A percentile compares a stretch with the other conserved stretches of the same genome.
Conservation (phyloP, 2,113 vertebrate species). For the Gracilinanus agilis region DNA sequence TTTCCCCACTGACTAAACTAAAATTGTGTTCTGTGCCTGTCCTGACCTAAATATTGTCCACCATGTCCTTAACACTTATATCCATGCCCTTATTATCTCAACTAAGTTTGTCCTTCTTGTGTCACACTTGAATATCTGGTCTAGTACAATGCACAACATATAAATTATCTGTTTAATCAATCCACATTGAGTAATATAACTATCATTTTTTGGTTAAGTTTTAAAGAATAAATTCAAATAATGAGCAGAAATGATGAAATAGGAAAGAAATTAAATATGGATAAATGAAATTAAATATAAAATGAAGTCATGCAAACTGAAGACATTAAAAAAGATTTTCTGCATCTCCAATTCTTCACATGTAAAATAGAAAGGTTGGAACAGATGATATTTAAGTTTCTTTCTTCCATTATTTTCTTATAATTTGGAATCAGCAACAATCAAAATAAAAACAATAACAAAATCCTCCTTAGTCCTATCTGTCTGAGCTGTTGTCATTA, state of each 20-base stretch:
- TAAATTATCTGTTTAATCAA: neutral
- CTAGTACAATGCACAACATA: neutral
- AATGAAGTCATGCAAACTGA: neutral
- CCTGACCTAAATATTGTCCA: neutral
- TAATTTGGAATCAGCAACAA: neutral
- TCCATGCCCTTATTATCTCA: neutral
- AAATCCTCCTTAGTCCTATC: neutral
- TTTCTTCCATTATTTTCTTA: neutral
- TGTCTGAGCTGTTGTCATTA: neutral
- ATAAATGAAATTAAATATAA: neutral
- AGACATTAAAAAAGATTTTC: neutral
- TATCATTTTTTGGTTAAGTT: neutral
- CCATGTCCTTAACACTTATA: neutral
- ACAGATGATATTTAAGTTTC: neutral
- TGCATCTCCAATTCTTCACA: neutral
- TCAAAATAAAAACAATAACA: neutral
- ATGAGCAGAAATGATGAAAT: neutral
- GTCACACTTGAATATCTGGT: neutral
- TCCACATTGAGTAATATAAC: neutral
- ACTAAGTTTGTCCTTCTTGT: neutral
- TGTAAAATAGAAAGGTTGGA: neutral
- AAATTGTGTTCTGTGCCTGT: neutral
- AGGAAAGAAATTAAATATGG: neutral
- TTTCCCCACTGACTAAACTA: neutral
- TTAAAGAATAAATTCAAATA: neutral